Percentiles rank a stretch among this genome's conserved stretches.
These are phyloP conservation scores for Melanotus villosus DNA, from an alignment of 2,888 invertebrate genomes.

Conservation along the genomic window DNA sequence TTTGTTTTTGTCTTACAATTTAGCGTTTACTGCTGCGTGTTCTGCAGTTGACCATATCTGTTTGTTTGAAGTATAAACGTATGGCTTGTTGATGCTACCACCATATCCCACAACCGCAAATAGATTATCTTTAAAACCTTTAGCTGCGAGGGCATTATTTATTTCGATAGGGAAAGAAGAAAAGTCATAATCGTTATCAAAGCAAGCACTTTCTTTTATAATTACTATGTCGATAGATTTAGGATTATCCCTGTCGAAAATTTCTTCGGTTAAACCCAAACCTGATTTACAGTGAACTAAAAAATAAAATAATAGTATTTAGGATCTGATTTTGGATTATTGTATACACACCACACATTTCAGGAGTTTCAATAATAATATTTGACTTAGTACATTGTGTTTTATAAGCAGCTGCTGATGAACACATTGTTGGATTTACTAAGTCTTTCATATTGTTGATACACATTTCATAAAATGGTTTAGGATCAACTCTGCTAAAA, in stretches of 20 bases:
- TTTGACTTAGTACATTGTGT: constrained; percentile 79
- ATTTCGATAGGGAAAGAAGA: constrained; percentile 77
- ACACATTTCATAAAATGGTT: constrained; percentile 74
- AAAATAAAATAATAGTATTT: constrained; percentile 25
- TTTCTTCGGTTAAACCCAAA: constrained; percentile 71
- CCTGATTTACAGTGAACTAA: constrained; percentile 50
- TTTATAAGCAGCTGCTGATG: constrained; percentile 82
- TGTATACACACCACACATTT: constrained; percentile 77
- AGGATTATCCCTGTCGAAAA: constrained; percentile 76
- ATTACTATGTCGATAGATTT: constrained; percentile 86
- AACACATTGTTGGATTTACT: constrained; percentile 72
- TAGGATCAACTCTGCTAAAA: constrained; percentile 74
- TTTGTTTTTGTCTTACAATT: constrained; percentile 31
- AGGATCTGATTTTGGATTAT: not conserved
- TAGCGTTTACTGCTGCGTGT: not conserved
- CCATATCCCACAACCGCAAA: constrained; percentile 60
- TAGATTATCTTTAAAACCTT: constrained; percentile 77
- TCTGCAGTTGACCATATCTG: constrained; percentile 46
- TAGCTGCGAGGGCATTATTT: constrained; percentile 75
- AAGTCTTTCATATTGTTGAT: constrained; percentile 65
- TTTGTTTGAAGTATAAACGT: constrained; percentile 44
- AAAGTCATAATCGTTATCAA: constrained; percentile 78
- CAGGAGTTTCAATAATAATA: constrained; percentile 81
- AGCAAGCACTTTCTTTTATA: constrained; percentile 84
- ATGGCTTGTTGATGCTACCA: constrained; percentile 46